These are phyloP conservation scores for Drosophila helvetica DNA, from an alignment of 2,888 invertebrate genomes.

Conservation along the genomic window DNA sequence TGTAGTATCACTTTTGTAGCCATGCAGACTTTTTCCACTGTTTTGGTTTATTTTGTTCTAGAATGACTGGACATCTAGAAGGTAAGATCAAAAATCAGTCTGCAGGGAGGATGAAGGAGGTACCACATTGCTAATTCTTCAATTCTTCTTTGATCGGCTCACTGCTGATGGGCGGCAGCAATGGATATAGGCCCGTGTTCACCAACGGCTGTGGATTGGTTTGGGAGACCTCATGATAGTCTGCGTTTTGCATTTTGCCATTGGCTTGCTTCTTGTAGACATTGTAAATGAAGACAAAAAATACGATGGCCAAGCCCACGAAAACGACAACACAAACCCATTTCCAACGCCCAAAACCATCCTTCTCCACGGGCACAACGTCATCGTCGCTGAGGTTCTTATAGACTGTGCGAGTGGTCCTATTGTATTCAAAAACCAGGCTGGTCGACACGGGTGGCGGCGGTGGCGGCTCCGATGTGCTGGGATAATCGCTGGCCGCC, in stretches of 20 bases:
- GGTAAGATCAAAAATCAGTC: constrained; percentile 42
- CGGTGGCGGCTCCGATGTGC: constrained; percentile 37
- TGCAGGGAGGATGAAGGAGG: constrained; percentile 22
- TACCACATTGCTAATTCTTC: constrained; percentile 21
- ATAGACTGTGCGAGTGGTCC: neutral
- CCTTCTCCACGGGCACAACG: neutral
- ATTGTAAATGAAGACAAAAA: no score
- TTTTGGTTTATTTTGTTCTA: constrained; percentile 35
- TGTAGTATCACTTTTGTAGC: constrained; percentile 9
- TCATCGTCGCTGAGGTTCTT: neutral
- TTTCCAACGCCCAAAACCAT: neutral
- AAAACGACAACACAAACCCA: neutral
- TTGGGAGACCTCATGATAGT: neutral
- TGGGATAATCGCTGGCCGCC: constrained; percentile 40
- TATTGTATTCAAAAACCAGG: constrained; percentile 24
- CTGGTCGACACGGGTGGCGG: constrained; percentile 62
- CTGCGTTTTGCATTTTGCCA: neutral
- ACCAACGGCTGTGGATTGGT: neutral
- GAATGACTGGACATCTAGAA: constrained; percentile 3
- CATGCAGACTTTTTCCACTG: constrained; percentile 37
- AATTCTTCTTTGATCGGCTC: neutral
- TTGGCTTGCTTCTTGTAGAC: neutral
- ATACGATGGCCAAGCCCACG: neutral
- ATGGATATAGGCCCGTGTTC: neutral
- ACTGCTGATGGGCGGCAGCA: neutral